These are phyloP conservation scores for Zaprionus tsacasi DNA, from an alignment of 1,140 invertebrate genomes.

Conservation along the genomic window DNA sequence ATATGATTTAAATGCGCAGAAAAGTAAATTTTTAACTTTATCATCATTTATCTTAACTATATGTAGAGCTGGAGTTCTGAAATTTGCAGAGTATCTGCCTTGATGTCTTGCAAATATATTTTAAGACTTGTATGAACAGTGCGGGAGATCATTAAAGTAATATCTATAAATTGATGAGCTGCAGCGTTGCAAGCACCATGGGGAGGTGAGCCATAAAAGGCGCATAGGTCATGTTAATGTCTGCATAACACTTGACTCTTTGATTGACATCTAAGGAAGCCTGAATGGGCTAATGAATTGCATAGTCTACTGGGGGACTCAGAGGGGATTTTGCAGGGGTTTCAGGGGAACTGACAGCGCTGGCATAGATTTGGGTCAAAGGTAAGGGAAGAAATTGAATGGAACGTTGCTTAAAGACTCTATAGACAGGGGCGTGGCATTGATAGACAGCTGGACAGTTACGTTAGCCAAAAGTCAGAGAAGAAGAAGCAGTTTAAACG, in stretches of 20 bases:
- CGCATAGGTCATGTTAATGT: background rate
- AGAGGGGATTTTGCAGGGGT: background rate
- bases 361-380: too few species aligned
- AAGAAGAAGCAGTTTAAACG: background rate
- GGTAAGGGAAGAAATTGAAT: background rate
- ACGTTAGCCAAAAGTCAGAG: conserved; percentile 7
- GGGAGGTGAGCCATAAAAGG: background rate
- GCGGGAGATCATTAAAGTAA: background rate
- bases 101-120: background rate
- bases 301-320: background rate
- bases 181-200: background rate
- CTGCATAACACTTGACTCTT: background rate
- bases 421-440: background rate
- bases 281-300: background rate
- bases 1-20: too few species aligned
- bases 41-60: background rate
- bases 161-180: background rate
- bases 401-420: background rate
- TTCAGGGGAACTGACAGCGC: background rate
- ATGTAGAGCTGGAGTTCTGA: background rate
- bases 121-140: background rate
- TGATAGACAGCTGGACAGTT: background rate
- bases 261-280: background rate
- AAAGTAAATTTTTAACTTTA: too few species aligned
- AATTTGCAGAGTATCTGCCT: background rate